Percentiles rank a stretch among this genome's conserved stretches.
These are phyloP conservation scores for Fistularia tabacaria DNA, from an alignment of 2,797 vertebrate species.

Conservation along the genomic window DNA sequence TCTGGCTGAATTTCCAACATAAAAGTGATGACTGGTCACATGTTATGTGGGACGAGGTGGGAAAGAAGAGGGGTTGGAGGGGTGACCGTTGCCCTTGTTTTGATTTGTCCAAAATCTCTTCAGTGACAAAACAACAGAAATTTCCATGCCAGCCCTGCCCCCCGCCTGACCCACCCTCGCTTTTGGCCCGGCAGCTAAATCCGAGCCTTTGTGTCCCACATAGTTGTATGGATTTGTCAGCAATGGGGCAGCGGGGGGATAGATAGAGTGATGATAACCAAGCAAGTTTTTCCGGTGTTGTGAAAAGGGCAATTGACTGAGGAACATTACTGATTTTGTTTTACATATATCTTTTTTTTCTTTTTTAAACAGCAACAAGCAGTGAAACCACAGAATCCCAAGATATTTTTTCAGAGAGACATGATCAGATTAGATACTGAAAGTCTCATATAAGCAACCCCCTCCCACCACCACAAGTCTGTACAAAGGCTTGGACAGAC, in stretches of 20 bases:
- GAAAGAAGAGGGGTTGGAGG: neutral
- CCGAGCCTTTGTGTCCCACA: slow-evolving; percentile 72
- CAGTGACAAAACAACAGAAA: slow-evolving; percentile 66
- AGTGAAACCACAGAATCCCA: slow-evolving; percentile 32
- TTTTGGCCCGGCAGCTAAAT: slow-evolving; percentile 63
- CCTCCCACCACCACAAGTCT: slow-evolving; percentile 20
- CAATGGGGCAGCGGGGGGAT: slow-evolving; percentile 48
- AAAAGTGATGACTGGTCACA: slow-evolving; percentile 72
- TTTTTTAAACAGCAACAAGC: slow-evolving; percentile 2
- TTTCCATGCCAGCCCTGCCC: slow-evolving; percentile 50
- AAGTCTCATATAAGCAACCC: slow-evolving; percentile 41
- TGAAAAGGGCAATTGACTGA: slow-evolving; percentile 6
- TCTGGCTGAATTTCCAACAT: slow-evolving; percentile 56
- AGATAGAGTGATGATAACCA: slow-evolving; percentile 52
- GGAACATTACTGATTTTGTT: neutral
- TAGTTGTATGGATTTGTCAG: slow-evolving; percentile 75
- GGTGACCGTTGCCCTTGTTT: slow-evolving; percentile 52
- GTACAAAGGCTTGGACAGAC: slow-evolving; percentile 49
- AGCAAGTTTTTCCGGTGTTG: slow-evolving; percentile 45
- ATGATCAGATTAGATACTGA: slow-evolving; percentile 43
- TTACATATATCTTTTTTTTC: neutral
- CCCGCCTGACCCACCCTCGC: slow-evolving; percentile 37
- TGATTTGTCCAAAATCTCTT: slow-evolving; percentile 67
- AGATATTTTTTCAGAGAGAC: slow-evolving; percentile 45
- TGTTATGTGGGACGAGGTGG: slow-evolving; percentile 39